phyloP scores from a whole-genome alignment of 2,888 invertebrate genomes.

The Willowsia nigromaculata region DNA sequence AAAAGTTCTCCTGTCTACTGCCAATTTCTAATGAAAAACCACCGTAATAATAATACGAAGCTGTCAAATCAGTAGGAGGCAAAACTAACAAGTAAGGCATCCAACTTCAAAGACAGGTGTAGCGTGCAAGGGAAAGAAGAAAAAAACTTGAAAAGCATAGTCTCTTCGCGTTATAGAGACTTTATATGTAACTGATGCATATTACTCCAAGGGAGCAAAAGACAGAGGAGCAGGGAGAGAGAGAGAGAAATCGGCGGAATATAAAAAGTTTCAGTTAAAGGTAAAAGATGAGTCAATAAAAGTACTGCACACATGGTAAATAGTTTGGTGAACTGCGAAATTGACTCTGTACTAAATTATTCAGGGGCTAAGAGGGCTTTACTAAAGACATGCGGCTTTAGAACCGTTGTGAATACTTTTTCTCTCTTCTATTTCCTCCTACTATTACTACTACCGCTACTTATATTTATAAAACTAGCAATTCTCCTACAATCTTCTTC shows the following conservation, averaged over 20 bases:
- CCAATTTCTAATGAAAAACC: slow-evolving; percentile 48
- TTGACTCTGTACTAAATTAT: slow-evolving; percentile 79
- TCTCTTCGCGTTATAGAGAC: too few relatives aligned
- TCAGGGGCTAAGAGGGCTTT: slow-evolving; percentile 74
- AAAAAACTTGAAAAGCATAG: slow-evolving; percentile 11
- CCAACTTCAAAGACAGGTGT: slow-evolving; percentile 57
- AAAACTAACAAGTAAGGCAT: slow-evolving; percentile 25
- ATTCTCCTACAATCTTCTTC: not conserved
- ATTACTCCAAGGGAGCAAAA: slow-evolving; percentile 9
- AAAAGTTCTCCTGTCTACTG: slow-evolving; percentile 46
- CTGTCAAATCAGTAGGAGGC: slow-evolving; percentile 68
- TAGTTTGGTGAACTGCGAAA: slow-evolving; percentile 79
- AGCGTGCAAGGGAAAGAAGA: slow-evolving; percentile 43
- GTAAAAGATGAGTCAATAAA: slow-evolving; percentile 76
- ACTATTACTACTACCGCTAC: not conserved
- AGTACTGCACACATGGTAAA: slow-evolving; percentile 76
- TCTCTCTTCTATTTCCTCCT: slow-evolving; percentile 47
- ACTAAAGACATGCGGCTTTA: slow-evolving; percentile 72
- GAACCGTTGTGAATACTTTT: slow-evolving; percentile 66
- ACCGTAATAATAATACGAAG: slow-evolving; percentile 28
- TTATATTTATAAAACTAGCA: slow-evolving; percentile 17
- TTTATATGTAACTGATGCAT: not conserved
- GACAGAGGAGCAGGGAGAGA: slow-evolving; percentile 44
- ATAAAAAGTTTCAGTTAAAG: slow-evolving; percentile 70
- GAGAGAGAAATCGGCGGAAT: slow-evolving; percentile 56